Evolutionary conservation across 1,140 invertebrate genomes (phyloP), one percentile per base, ranked within the genome.

Genomic region (Zaprionus davidi): DNA sequence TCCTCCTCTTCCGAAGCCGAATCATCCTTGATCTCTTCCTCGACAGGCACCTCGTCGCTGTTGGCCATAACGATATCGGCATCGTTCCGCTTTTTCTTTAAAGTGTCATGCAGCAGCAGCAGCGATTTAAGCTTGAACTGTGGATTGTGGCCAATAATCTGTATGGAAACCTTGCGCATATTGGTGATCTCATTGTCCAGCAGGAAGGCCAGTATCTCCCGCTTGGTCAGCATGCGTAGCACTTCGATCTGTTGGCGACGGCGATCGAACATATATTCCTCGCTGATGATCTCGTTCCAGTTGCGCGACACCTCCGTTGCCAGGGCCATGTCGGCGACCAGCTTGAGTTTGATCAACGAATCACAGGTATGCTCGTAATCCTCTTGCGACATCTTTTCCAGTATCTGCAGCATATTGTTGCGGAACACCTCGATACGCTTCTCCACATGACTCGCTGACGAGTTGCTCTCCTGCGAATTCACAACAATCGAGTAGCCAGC

Each of bases 381-480:
- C 17, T 94, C 93, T 20, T 94, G 91, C 0, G 94, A 85, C 90
- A 96, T 95, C 0, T 94, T 92, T 53, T 94, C 85, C 24, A 98
- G 84, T 15, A 94, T 94, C 51, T 95, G 92, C 7, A 94, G 82
- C 87, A 97, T 96, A 41, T 94, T 93, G 70, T 93, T 93, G 20
- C 98, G 92, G 93, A 98, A 98, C 17, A 91, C 93, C 83, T 97
- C 96, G 53, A 98, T 97, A 49, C 96, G 94, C 2, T 94, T 82
- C 88, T 98, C 96, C 24, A 98, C 95, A 91, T 96, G 93, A n/a
- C 95, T 93, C 1, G 95, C 95, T 15, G 93, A 93, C 49, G 94
- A 95, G 86, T 97, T 97, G 44, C 95, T 94, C 11, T 96, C 96
- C 91, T 97, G 97, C 6, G 95, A 95, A 81, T 95, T 95, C 17